Conservation (phyloP, 1,140 invertebrate species). For the Drosophila ficusphila region DNA sequence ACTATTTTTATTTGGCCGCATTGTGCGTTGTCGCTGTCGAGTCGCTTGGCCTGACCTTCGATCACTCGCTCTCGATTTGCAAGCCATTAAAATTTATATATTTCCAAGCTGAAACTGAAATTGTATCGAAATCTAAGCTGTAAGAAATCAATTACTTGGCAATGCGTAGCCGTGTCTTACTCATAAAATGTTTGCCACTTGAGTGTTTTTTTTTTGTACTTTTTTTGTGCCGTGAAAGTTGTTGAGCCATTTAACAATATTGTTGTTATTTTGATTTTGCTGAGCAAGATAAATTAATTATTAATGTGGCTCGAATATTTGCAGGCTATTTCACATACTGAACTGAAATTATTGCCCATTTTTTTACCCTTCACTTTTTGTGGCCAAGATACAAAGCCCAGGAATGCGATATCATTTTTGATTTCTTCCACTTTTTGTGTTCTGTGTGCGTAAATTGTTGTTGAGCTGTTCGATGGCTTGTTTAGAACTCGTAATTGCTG, state of each 20-base stretch:
- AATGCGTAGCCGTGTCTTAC: constrained; percentile 53
- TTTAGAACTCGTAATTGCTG: constrained; percentile 40
- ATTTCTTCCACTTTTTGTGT: constrained; percentile 14
- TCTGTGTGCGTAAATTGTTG: constrained; percentile 29
- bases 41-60: constrained; percentile 59
- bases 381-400: constrained; percentile 12
- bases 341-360: constrained; percentile 41
- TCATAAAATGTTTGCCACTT: constrained; percentile 23
- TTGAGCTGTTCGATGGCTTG: constrained; percentile 32
- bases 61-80: constrained; percentile 64
- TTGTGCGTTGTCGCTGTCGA: constrained; percentile 66
- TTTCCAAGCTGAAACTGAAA: constrained; percentile 54
- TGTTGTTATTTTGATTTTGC: constrained; percentile 29
- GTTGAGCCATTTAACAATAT: constrained; percentile 29
- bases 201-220: constrained; percentile 2
- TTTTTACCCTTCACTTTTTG: constrained; percentile 63
- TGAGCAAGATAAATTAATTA: constrained; percentile 56
- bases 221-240: constrained; percentile 59
- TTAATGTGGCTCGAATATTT: constrained; percentile 51
- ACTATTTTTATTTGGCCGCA: constrained; percentile 54
- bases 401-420: constrained; percentile 40
- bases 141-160: constrained; percentile 71
- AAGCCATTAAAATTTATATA: constrained; percentile 63
- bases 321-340: constrained; percentile 35
- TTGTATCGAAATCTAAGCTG: constrained; percentile 64